Evolutionary conservation across 1,140 invertebrate species (phyloP).

Genomic region (Leucophenga varia): DNA sequence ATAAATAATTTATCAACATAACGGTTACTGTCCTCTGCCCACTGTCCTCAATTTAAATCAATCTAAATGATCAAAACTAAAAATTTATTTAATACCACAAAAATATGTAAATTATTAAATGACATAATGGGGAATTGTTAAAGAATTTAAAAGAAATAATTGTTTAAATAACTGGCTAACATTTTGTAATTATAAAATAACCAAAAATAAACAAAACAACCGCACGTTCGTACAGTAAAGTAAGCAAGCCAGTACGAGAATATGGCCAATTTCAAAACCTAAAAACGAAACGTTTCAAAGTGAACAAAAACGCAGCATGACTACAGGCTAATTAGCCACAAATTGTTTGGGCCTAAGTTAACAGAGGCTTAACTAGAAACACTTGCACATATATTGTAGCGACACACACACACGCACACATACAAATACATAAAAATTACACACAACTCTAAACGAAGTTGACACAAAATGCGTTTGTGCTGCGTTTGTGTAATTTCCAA

Average conservation of each 20-base stretch:
- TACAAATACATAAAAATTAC: slow-evolving; percentile 2
- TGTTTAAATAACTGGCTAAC: too few relatives aligned
- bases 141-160: too few relatives aligned
- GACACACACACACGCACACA: slow-evolving; percentile 2
- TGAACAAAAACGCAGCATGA: slow-evolving; percentile 13
- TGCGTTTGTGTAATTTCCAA: slow-evolving; percentile 2
- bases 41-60: too few relatives aligned
- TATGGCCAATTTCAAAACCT: slow-evolving; percentile 1
- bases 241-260: slow-evolving; percentile 16
- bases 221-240: slow-evolving; percentile 6
- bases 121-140: too few relatives aligned
- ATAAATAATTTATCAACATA: too few relatives aligned
- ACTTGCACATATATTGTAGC: slow-evolving; percentile 27
- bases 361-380: too few relatives aligned
- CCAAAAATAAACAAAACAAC: slow-evolving; percentile 13
- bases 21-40: too few relatives aligned
- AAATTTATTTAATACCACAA: too few relatives aligned
- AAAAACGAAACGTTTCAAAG: slow-evolving; percentile 2
- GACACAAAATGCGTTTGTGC: slow-evolving; percentile 11
- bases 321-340: slow-evolving; percentile 42
- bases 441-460: not conserved
- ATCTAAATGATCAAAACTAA: too few relatives aligned
- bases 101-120: too few relatives aligned
- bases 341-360: slow-evolving; percentile 46
- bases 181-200: slow-evolving; percentile 51